These are phyloP conservation scores for Ophion obscuratus DNA, from an alignment of 2,888 invertebrate genomes.

Conservation along the genomic window DNA sequence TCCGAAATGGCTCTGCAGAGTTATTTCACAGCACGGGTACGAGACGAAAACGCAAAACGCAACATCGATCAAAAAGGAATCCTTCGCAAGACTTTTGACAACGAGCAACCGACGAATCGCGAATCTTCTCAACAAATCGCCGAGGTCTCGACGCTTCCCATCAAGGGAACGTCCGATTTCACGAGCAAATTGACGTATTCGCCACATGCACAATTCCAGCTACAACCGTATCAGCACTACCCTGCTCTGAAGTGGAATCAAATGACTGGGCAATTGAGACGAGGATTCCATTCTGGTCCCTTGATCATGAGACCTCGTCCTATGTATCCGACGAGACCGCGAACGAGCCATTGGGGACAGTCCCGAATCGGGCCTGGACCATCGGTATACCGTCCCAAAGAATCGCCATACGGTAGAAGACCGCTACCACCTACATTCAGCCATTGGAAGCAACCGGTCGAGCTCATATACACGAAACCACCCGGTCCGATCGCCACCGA, in stretches of 20 bases:
- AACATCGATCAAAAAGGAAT: background rate
- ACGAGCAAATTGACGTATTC: slow-evolving; percentile 14
- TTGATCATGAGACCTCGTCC: slow-evolving; percentile 41
- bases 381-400: slow-evolving; percentile 67
- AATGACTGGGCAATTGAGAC: slow-evolving; percentile 43
- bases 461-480: slow-evolving; percentile 79
- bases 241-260: slow-evolving; percentile 42
- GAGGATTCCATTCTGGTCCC: slow-evolving; percentile 7
- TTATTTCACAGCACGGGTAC: slow-evolving; percentile 70
- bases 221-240: slow-evolving; percentile 9
- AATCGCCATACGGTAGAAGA: slow-evolving; percentile 61
- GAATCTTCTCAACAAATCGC: slow-evolving; percentile 1
- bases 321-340: slow-evolving; percentile 36
- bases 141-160: background rate
- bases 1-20: slow-evolving; percentile 76
- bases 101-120: slow-evolving; percentile 2
- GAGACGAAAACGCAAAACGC: background rate
- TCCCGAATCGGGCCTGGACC: slow-evolving; percentile 70
- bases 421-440: slow-evolving; percentile 20
- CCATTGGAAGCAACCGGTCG: slow-evolving; percentile 70
- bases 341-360: slow-evolving; percentile 66
- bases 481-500: slow-evolving; percentile 59
- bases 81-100: background rate
- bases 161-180: background rate
- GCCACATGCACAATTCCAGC: background rate